Conservation (phyloP, 2,113 vertebrate species). For the Trochalopteron elliotii region DNA sequence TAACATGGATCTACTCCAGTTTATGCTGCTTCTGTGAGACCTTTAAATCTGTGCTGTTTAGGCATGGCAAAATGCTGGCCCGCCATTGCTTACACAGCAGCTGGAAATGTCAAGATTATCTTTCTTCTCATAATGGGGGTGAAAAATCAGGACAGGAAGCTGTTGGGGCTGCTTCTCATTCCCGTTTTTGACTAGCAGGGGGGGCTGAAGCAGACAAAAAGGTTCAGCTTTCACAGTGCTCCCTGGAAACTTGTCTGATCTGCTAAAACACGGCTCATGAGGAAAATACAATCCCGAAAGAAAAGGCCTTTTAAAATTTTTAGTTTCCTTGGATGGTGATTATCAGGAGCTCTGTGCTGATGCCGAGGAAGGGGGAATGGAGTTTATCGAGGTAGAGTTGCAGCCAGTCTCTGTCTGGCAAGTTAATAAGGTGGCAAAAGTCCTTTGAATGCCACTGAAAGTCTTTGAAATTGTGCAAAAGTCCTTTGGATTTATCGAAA, state of each 20-base stretch:
- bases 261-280: background rate
- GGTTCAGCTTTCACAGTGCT: background rate
- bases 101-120: background rate
- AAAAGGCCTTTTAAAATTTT: background rate
- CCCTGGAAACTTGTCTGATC: background rate
- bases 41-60: background rate
- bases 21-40: background rate
- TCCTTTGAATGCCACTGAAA: background rate
- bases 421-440: background rate
- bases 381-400: background rate
- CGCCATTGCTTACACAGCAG: background rate
- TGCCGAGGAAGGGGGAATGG: background rate
- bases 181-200: background rate
- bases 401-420: background rate
- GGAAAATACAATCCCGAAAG: background rate
- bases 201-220: background rate
- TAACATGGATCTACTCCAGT: background rate
- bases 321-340: background rate
- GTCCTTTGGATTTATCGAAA: conserved; percentile 4
- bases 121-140: background rate
- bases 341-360: background rate
- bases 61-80: background rate
- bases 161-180: background rate
- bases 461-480: conserved; percentile 42
- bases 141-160: background rate